A percentile compares a stretch with the other conserved stretches of the same genome.
phyloP scores from a whole-genome alignment of 2,797 vertebrate species.

The Arctocebus calabarensis region DNA sequence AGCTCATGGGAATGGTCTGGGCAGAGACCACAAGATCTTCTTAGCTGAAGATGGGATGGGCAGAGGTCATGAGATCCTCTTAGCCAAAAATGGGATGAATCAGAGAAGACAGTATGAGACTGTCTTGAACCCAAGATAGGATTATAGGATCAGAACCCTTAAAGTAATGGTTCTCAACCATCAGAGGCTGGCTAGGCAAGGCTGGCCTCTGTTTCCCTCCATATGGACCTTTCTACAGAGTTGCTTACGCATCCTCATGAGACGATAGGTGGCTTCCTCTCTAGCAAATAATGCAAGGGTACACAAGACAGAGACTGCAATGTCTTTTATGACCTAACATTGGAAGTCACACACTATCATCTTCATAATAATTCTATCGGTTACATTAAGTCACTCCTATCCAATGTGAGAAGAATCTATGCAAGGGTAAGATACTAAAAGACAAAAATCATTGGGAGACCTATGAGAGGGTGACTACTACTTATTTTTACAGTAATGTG shows the following conservation, averaged over 20 bases:
- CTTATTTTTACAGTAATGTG: background rate
- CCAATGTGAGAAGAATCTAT: background rate
- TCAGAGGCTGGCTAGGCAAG: too few relatives aligned
- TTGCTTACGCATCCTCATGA: background rate
- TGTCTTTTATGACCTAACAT: background rate
- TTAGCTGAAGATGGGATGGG: too few relatives aligned
- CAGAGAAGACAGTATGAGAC: too few relatives aligned
- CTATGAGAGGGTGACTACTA: background rate
- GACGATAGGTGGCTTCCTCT: background rate
- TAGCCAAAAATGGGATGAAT: too few relatives aligned
- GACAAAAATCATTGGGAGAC: background rate
- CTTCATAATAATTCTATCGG: background rate
- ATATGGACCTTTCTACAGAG: background rate
- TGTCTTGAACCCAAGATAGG: too few relatives aligned
- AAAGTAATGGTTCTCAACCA: too few relatives aligned
- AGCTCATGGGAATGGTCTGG: too few relatives aligned
- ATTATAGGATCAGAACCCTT: too few relatives aligned
- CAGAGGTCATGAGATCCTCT: too few relatives aligned
- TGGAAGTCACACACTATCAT: background rate
- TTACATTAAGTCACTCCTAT: background rate
- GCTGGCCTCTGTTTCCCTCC: background rate
- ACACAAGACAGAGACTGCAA: background rate
- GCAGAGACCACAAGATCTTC: too few relatives aligned
- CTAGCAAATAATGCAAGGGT: background rate
- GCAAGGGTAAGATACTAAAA: background rate